phyloP scores from a whole-genome alignment of 1,140 invertebrate species.

The Pseudoatta argentina region DNA sequence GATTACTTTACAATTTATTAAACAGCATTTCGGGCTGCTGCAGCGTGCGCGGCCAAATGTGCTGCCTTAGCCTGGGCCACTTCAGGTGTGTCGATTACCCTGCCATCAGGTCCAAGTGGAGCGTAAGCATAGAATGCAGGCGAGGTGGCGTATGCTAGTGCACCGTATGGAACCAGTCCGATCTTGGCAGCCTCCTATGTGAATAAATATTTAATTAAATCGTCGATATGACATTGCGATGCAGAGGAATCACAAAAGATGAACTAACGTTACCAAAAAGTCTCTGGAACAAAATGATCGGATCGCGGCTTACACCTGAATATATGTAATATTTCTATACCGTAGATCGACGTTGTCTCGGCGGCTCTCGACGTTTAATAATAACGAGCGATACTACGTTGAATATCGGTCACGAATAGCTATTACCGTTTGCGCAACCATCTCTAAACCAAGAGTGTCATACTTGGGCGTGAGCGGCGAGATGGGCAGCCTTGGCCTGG shows the following conservation, averaged over 20 bases:
- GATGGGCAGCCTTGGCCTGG: conserved; percentile 88
- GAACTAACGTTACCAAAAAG: neutral
- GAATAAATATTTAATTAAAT: conserved; percentile 19
- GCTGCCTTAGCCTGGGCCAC: conserved; percentile 87
- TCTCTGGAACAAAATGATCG: neutral
- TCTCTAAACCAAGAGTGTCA: conserved; percentile 27
- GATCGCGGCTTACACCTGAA: neutral
- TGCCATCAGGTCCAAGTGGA: conserved; percentile 75
- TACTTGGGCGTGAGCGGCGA: conserved; percentile 85
- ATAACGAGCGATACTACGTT: neutral
- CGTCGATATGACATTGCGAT: neutral
- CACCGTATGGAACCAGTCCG: conserved; percentile 79
- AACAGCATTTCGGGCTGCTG: conserved; percentile 74
- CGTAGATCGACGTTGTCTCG: neutral
- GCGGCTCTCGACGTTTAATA: conserved; percentile 1
- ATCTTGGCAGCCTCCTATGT: conserved; percentile 79
- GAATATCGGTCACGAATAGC: conserved; percentile 16
- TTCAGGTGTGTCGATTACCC: conserved; percentile 80
- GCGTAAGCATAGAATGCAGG: conserved; percentile 84
- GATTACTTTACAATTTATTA: neutral
- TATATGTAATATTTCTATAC: neutral
- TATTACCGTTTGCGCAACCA: neutral
- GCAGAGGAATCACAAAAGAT: neutral
- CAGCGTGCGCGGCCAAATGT: conserved; percentile 87
- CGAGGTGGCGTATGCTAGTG: conserved; percentile 75